Evolutionary conservation across 2,797 vertebrate genomes (phyloP).

Genomic region (Sebastes diploproa): DNA sequence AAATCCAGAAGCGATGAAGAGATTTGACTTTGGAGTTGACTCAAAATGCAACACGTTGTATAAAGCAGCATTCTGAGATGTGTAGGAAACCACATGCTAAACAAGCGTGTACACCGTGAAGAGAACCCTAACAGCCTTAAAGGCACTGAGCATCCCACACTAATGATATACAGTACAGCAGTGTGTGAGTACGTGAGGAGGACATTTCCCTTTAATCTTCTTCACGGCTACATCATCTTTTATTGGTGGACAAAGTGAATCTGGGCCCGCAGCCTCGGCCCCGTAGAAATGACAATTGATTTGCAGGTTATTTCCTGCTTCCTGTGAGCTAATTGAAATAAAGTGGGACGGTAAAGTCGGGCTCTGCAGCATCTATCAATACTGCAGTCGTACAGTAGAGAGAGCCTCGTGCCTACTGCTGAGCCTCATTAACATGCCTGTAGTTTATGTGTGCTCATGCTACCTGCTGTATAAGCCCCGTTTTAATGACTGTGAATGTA

Average conservation of each 20-base stretch:
- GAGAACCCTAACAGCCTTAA: slow-evolving; percentile 33
- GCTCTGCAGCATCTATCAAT: slow-evolving; percentile 75
- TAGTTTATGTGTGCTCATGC: not conserved
- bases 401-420: slow-evolving; percentile 24
- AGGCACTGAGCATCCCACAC: slow-evolving; percentile 24
- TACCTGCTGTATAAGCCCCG: slow-evolving; percentile 3
- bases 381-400: slow-evolving; percentile 49
- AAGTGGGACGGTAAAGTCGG: slow-evolving; percentile 72
- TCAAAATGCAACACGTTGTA: not conserved
- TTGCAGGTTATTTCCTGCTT: slow-evolving; percentile 82
- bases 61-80: not conserved
- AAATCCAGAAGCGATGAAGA: not conserved
- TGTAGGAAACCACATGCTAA: not conserved
- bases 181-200: slow-evolving; percentile 14
- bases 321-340: slow-evolving; percentile 83
- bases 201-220: slow-evolving; percentile 73
- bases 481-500: slow-evolving; percentile 30
- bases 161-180: slow-evolving; percentile 46
- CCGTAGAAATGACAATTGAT: slow-evolving; percentile 79
- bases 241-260: slow-evolving; percentile 74
- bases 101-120: not conserved
- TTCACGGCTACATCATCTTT: slow-evolving; percentile 71
- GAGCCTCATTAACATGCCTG: slow-evolving; percentile 23
- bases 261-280: slow-evolving; percentile 56
- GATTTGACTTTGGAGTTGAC: not conserved